A percentile compares a stretch with the other conserved stretches of the same genome.
These are phyloP conservation scores for Danaus plexippus DNA, from an alignment of 1,140 invertebrate genomes.

Conservation along the genomic window DNA sequence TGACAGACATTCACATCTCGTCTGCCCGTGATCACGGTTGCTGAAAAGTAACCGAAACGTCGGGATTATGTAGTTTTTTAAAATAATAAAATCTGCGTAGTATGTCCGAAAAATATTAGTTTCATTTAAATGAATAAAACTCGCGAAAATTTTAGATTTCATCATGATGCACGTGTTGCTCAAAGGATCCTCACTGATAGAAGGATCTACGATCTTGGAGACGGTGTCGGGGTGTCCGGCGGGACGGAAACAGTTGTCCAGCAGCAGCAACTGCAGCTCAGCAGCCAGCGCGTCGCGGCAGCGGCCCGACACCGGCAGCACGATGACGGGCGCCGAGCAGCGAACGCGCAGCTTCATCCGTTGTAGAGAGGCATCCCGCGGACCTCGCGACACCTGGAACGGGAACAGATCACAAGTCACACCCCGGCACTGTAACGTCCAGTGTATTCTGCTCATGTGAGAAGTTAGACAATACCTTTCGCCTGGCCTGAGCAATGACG, in stretches of 20 bases:
- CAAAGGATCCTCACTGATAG: conserved; percentile 25
- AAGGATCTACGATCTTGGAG: conserved; percentile 59
- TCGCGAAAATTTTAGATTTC: no score
- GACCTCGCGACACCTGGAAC: conserved; percentile 41
- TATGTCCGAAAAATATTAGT: no score
- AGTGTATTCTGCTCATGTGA: neutral
- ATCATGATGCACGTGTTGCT: neutral
- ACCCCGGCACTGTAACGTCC: no score
- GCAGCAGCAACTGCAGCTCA: conserved; percentile 85
- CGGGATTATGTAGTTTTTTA: no score
- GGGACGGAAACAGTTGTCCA: conserved; percentile 82
- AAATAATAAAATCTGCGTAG: no score
- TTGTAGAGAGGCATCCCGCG: conserved; percentile 56
- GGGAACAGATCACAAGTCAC: neutral
- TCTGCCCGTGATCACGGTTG: no score
- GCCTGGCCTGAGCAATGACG: conserved; percentile 61
- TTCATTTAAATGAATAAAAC: no score
- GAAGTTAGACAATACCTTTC: conserved; percentile 41
- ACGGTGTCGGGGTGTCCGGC: conserved; percentile 74
- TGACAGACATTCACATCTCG: no score
- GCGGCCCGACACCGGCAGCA: conserved; percentile 89
- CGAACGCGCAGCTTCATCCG: conserved; percentile 79
- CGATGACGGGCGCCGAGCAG: conserved; percentile 85
- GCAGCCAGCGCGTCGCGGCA: conserved; percentile 84
- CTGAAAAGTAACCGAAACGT: no score